Base-by-base conservation (phyloP, 2,888 invertebrate genomes). In the Aricia artaxerxes region DNA sequence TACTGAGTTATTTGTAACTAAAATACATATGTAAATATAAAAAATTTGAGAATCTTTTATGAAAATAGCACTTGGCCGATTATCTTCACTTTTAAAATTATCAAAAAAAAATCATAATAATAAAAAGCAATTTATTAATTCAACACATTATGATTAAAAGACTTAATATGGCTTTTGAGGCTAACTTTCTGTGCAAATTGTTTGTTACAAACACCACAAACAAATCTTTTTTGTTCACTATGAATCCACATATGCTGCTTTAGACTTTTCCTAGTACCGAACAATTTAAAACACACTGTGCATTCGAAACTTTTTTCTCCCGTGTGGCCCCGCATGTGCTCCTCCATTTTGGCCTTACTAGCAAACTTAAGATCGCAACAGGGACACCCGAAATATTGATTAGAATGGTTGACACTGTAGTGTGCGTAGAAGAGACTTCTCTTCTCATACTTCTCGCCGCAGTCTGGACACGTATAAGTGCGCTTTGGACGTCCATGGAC, bases 321-420 rank as follows among this genome's bases (percentile, higher is more conserved):
- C 0, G 95, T 94, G 83, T 95, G 95, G 0, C 90, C 90, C 0
- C 92, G 86, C 77, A 87, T 88, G 80, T 95, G 95, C 1, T 95
- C 90, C 3, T 92, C 89, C 64, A 92, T 82, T 9, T 84, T 82
- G 13, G 84, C 85, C 69, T 88, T 89, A 0, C 87, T 86, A 1
- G 83, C 84, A 82, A 92, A 92, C 77, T 89, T 90, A 4, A 88
- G 82, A 0, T 90, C 90, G 73, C 93, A 93, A 69, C 87, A 90
- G 0, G 89, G 84, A 81, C 93, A 93, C 0, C 86, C 80, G 16
- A 86, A 87, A 0, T 84, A 87, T 11, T 90, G 89, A 78, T 92
- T 88, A 0, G 92, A 90, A 79, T 94, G 93, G 0, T 81, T 81
- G 13, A 90, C 77, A 60, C 88, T 89, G 79, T 88, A 93, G 82